phyloP scores from a whole-genome alignment of 2,113 vertebrate genomes.

The Heloderma charlesbogerti region DNA sequence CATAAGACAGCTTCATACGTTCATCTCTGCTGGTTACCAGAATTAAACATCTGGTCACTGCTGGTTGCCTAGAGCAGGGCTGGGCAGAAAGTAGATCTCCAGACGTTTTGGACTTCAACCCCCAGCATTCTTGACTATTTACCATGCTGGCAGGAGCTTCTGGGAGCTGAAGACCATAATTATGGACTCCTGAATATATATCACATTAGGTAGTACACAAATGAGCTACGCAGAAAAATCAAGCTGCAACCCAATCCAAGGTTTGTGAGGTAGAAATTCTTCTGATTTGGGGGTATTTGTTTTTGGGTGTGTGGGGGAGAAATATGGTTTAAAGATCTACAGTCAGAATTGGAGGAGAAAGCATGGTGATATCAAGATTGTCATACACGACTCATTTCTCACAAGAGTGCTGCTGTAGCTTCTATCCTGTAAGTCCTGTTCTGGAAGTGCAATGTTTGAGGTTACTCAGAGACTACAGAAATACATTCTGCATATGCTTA shows the following conservation, averaged over 20 bases:
- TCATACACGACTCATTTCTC: neutral
- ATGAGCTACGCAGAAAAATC: neutral
- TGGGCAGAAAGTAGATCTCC: too few relatives aligned
- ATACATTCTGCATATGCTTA: neutral
- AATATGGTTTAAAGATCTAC: neutral
- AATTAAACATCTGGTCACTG: neutral
- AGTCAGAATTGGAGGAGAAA: neutral
- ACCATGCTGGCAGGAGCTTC: too few relatives aligned
- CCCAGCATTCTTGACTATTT: too few relatives aligned
- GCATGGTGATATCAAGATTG: neutral
- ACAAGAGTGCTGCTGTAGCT: neutral
- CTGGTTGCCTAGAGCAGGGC: neutral
- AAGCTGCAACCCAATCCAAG: neutral
- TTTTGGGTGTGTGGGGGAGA: neutral
- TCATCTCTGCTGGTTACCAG: neutral
- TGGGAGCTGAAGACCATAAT: neutral
- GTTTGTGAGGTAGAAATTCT: neutral
- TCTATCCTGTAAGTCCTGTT: neutral
- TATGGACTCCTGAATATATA: neutral
- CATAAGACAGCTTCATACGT: neutral
- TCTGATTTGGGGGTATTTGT: too few relatives aligned
- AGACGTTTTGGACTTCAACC: too few relatives aligned
- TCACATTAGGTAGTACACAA: neutral
- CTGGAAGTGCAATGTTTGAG: neutral
- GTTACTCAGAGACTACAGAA: neutral